These are phyloP conservation scores for Drosophila nikananu DNA, from an alignment of 1,140 invertebrate species.

Conservation along the genomic window DNA sequence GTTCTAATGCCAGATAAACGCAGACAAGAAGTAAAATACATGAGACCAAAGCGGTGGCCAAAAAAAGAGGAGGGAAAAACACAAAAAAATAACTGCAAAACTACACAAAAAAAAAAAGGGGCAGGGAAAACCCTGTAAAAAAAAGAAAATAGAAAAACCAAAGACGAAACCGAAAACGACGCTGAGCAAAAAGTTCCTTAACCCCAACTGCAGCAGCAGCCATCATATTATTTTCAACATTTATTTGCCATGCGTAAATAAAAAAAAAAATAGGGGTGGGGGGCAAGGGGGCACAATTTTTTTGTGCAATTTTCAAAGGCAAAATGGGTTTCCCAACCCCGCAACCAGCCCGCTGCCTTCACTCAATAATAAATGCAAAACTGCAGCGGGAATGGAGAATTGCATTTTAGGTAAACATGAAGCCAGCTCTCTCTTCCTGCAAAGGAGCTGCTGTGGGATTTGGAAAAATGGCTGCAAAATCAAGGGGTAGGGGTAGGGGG, in stretches of 20 bases:
- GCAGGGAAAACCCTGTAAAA: background rate
- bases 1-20: conserved; percentile 75
- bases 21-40: conserved; percentile 64
- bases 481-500: too few species aligned
- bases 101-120: conserved; percentile 5
- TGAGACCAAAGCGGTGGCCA: conserved; percentile 31
- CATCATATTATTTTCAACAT: conserved; percentile 79
- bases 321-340: conserved; percentile 40
- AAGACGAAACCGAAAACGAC: conserved; percentile 49
- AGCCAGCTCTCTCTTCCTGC: background rate
- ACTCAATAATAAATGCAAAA: conserved; percentile 72
- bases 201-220: conserved; percentile 54
- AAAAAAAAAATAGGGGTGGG: conserved; percentile 11
- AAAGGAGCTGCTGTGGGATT: conserved; percentile 31
- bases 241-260: conserved; percentile 80
- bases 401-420: conserved; percentile 78
- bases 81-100: conserved; percentile 15
- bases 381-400: conserved; percentile 58
- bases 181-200: conserved; percentile 67
- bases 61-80: background rate
- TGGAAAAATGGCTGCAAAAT: background rate
- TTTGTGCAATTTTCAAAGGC: conserved; percentile 40
- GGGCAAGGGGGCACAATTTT: too few species aligned
- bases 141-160: conserved; percentile 10
- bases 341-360: background rate